A percentile compares a stretch with the other conserved stretches of the same genome.
phyloP scores from a whole-genome alignment of 2,888 invertebrate genomes.

The Malthinus seriepunctatus region DNA sequence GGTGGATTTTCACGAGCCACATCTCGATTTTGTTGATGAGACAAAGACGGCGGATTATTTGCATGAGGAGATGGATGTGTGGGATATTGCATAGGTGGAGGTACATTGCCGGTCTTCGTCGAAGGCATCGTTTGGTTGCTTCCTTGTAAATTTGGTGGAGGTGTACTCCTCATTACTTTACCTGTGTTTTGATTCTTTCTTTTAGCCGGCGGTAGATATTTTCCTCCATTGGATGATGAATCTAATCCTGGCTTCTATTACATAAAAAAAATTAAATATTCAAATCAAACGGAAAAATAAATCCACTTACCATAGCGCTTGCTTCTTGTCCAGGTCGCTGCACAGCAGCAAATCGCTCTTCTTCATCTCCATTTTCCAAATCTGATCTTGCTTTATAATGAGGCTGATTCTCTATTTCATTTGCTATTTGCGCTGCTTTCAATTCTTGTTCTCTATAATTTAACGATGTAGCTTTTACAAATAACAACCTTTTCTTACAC shows the following conservation, averaged over 20 bases:
- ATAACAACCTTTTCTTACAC: not conserved
- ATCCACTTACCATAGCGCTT: not conserved
- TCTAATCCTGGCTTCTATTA: slow-evolving; percentile 20
- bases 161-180: slow-evolving; percentile 68
- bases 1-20: slow-evolving; percentile 36
- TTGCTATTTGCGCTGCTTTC: slow-evolving; percentile 87
- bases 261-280: too few relatives aligned
- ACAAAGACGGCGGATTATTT: slow-evolving; percentile 19
- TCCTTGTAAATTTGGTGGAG: slow-evolving; percentile 54
- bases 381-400: slow-evolving; percentile 80
- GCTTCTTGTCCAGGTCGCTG: slow-evolving; percentile 58
- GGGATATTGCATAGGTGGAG: slow-evolving; percentile 38
- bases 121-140: slow-evolving; percentile 50
- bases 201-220: slow-evolving; percentile 80
- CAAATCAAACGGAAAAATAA: not conserved
- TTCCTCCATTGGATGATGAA: slow-evolving; percentile 54
- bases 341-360: slow-evolving; percentile 85
- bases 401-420: slow-evolving; percentile 89
- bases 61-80: slow-evolving; percentile 39
- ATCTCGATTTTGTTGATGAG: slow-evolving; percentile 27
- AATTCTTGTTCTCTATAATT: slow-evolving; percentile 69
- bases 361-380: slow-evolving; percentile 92
- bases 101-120: slow-evolving; percentile 39
- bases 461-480: slow-evolving; percentile 1
- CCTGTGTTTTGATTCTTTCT: slow-evolving; percentile 69